A percentile compares a stretch with the other conserved stretches of the same genome.
Conservation (phyloP, 2,113 vertebrate species). For the Pseudopodoces humilis region DNA sequence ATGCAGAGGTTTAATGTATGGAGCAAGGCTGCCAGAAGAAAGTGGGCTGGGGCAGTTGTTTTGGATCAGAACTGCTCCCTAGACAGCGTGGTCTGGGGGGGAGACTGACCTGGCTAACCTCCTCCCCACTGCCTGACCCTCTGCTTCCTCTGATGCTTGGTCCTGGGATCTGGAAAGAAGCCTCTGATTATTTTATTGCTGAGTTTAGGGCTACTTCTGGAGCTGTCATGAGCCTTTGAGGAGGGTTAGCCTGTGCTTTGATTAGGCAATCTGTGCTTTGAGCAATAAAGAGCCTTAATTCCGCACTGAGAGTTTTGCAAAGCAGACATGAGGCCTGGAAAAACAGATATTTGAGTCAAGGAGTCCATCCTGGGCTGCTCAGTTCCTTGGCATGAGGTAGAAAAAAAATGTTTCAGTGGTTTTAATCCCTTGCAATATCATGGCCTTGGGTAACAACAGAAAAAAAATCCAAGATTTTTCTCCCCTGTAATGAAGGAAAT, state of each 20-base stretch:
- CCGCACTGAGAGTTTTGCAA: neutral
- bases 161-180: neutral
- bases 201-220: constrained; percentile 35
- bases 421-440: neutral
- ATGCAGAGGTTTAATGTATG: neutral
- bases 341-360: neutral
- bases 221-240: neutral
- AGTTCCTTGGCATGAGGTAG: neutral
- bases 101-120: neutral
- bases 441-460: neutral
- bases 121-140: neutral
- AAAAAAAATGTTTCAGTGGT: neutral
- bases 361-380: neutral
- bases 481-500: neutral
- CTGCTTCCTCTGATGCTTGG: neutral
- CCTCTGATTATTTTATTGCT: constrained; percentile 40
- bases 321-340: neutral
- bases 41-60: neutral
- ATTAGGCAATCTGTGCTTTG: constrained; percentile 7
- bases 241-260: neutral
- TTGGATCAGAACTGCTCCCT: neutral
- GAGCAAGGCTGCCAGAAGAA: neutral
- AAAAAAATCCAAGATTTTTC: neutral
- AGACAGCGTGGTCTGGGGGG: neutral
- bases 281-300: constrained; percentile 7